phyloP scores from a whole-genome alignment of 1,140 invertebrate species.

The Trichonephila clavipes region DNA sequence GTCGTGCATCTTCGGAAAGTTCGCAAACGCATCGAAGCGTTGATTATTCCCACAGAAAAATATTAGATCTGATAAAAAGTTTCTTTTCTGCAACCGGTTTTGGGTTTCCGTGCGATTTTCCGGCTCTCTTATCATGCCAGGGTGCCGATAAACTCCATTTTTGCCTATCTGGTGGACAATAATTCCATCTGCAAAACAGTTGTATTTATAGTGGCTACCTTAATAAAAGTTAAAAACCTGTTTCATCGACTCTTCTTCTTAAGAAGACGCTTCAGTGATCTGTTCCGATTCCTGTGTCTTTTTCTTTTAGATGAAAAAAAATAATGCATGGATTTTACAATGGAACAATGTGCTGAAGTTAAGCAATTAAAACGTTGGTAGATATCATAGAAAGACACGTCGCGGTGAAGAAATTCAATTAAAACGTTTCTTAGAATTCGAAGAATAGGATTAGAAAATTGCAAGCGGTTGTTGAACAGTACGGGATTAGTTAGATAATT shows the following conservation, averaged over 20 bases:
- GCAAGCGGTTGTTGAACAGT: no score
- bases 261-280: background rate
- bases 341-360: no score
- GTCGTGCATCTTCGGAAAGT: background rate
- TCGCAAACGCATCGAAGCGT: slow-evolving; percentile 8
- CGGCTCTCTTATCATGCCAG: background rate
- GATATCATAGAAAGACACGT: no score
- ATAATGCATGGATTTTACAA: no score
- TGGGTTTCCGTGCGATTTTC: background rate
- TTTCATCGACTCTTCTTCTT: background rate
- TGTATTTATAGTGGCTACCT: slow-evolving; percentile 22
- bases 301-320: no score
- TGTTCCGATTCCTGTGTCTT: background rate
- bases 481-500: no score
- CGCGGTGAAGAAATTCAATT: no score
- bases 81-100: slow-evolving; percentile 11
- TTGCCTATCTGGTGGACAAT: background rate
- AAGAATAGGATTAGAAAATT: no score
- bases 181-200: slow-evolving; percentile 13
- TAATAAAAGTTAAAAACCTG: slow-evolving; percentile 26
- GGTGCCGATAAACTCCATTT: background rate
- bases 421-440: no score
- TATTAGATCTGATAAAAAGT: slow-evolving; percentile 28
- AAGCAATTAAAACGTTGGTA: no score
- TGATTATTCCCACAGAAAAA: slow-evolving; percentile 24